A percentile compares a stretch with the other conserved stretches of the same genome.
These are phyloP conservation scores for Rhinogobius similis DNA, from an alignment of 2,113 vertebrate species.

Conservation along the genomic window DNA sequence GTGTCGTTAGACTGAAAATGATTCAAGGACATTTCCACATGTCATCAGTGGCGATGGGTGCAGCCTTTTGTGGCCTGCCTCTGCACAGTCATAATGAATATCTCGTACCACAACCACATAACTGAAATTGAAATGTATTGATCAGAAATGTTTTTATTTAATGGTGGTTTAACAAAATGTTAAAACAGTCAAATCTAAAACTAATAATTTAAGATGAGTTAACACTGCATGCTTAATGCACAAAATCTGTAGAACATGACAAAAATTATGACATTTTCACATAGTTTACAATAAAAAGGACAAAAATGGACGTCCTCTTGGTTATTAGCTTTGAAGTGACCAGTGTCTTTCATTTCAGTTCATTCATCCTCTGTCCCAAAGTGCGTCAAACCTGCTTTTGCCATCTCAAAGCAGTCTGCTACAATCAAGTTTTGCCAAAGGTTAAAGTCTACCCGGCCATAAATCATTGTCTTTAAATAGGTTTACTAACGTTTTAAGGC, in stretches of 20 bases:
- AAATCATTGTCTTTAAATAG: background rate
- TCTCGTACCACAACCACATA: background rate
- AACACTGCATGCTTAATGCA: constrained; percentile 58
- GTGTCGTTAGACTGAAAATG: constrained; percentile 32
- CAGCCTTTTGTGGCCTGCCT: constrained; percentile 39
- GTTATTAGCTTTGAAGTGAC: constrained; percentile 33
- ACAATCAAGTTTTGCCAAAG: constrained; percentile 59
- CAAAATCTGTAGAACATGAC: constrained; percentile 5
- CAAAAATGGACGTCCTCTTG: constrained; percentile 37
- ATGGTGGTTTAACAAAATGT: constrained; percentile 66
- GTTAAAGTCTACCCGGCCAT: background rate
- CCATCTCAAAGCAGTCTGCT: constrained; percentile 28
- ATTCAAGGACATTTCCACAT: constrained; percentile 61
- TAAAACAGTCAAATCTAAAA: constrained; percentile 62
- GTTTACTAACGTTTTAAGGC: constrained; percentile 32
- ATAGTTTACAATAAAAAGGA: constrained; percentile 30
- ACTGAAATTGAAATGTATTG: constrained; percentile 16
- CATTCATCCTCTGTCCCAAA: constrained; percentile 34
- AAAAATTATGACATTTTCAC: constrained; percentile 20
- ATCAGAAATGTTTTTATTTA: constrained; percentile 74
- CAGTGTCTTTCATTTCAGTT: background rate
- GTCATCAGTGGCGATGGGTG: constrained; percentile 36
- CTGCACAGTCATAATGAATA: too few relatives aligned
- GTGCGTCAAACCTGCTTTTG: constrained; percentile 38
- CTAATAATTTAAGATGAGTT: constrained; percentile 43